phyloP scores from a whole-genome alignment of 2,888 invertebrate genomes.

The Dolichopus griseipennis region DNA sequence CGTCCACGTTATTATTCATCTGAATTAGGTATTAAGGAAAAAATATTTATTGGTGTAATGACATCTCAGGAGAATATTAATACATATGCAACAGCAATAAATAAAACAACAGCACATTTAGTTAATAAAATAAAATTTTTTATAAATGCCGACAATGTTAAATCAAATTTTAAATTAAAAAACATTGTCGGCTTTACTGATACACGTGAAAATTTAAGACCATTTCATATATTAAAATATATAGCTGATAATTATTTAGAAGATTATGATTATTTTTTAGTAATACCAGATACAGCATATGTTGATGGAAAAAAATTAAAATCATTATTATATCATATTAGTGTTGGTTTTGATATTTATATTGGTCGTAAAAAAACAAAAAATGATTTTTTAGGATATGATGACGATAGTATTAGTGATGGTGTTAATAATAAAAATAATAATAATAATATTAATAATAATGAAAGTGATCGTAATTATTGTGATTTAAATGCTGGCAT shows the following conservation, averaged over 20 bases:
- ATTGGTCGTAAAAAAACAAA: slow-evolving; percentile 53
- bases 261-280: slow-evolving; percentile 86
- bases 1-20: slow-evolving; percentile 91
- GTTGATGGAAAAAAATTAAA: slow-evolving; percentile 69
- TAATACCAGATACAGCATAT: slow-evolving; percentile 76
- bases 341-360: slow-evolving; percentile 77
- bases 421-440: slow-evolving; percentile 44
- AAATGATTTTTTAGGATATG: slow-evolving; percentile 44
- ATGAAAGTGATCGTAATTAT: slow-evolving; percentile 37
- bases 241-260: slow-evolving; percentile 81
- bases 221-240: slow-evolving; percentile 83
- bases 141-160: slow-evolving; percentile 51
- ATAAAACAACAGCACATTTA: slow-evolving; percentile 75
- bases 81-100: slow-evolving; percentile 70
- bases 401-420: slow-evolving; percentile 46
- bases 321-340: slow-evolving; percentile 64
- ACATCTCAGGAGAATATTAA: slow-evolving; percentile 65
- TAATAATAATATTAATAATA: slow-evolving; percentile 27
- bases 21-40: slow-evolving; percentile 86
- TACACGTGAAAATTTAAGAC: slow-evolving; percentile 62
- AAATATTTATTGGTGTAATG: slow-evolving; percentile 77
- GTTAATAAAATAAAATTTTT: slow-evolving; percentile 79
- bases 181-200: slow-evolving; percentile 85
- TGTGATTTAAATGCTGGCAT: slow-evolving; percentile 68
- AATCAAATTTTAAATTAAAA: slow-evolving; percentile 50